Base-by-base conservation (phyloP, 2,888 invertebrate genomes). In the Lasioglossum marginatum region DNA sequence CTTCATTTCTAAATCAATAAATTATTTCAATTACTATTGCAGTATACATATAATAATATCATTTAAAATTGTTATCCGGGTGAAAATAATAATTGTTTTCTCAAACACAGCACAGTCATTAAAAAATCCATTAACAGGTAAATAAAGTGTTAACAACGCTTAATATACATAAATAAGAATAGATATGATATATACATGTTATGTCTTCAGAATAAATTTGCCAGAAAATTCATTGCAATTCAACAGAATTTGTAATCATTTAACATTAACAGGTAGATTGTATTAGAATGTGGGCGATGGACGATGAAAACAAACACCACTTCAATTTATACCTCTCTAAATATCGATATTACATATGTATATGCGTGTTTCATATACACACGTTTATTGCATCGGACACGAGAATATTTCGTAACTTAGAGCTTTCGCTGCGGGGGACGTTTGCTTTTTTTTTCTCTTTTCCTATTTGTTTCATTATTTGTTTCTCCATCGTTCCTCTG, bases 371-470 rank as follows among this genome's bases (percentile, higher is more conserved):
- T 34, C 71, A 31, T 77, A 40, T 75, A 72, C 74, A 79, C 77
- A 86, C 52, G 70, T 91, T 91, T 90, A 91, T 91, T 91, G 88
- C 90, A 89, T 86, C 86, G 82, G 86, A 90, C 86, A 88, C 87
- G 79, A 85, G 85, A 86, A 77, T 68, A 80, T 90, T 70, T 88
- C 77, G 85, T 87, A 89, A 81, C 66, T 84, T 82, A 85, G 82
- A 88, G 82, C 66, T 85, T 57, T 81, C 40, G 40, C 19, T 68
- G n/a, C 31, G 12, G 70, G 68, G 45, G n/a, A 72, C 40, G 40
- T 78, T 16, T 37, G 40, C 12, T 52, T 57, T 70, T 77, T 70
- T 77, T 27, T 12, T 68, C 34, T 48, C 40, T 57, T 72, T 76
- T 60, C 40, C 31, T 34, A 52, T 71, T 71, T 66, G 31, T 16